Conservation (phyloP, 2,888 invertebrate genomes). For the Atethmia centrago region DNA sequence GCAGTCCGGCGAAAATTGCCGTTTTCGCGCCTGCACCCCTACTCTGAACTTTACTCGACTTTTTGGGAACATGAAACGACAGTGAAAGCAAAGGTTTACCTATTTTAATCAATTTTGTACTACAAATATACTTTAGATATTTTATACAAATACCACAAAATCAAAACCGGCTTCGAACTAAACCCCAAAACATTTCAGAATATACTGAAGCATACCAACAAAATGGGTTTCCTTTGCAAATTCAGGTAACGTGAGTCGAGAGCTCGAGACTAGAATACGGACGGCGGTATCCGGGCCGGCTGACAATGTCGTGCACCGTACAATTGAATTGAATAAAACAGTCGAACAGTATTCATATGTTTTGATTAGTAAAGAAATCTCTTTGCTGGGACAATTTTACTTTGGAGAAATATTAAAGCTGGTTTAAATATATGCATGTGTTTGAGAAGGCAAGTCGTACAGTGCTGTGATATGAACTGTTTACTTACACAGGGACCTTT, state of each 20-base stretch:
- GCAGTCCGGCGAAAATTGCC: conserved; percentile 85
- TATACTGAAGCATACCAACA: conserved; percentile 30
- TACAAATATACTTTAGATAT: not conserved
- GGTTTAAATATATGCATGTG: conserved; percentile 48
- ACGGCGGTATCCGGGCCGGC: conserved; percentile 59
- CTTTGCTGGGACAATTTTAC: conserved; percentile 53
- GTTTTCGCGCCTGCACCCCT: conserved; percentile 75
- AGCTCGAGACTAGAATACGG: conserved; percentile 64
- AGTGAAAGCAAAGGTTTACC: not conserved
- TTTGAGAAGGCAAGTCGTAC: conserved; percentile 28
- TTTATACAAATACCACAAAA: conserved; percentile 1
- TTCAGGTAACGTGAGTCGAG: conserved; percentile 48
- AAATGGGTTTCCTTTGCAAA: conserved; percentile 51
- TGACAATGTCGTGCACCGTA: conserved; percentile 69
- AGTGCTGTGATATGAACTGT: conserved; percentile 40
- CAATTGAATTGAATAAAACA: conserved; percentile 76
- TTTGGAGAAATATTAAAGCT: conserved; percentile 59
- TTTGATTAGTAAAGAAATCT: conserved; percentile 68
- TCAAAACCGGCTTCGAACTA: conserved; percentile 21
- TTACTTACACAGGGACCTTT: conserved; percentile 4
- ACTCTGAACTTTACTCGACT: conserved; percentile 67
- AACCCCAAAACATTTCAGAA: conserved; percentile 21
- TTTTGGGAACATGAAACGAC: conserved; percentile 12
- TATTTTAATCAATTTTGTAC: not conserved
- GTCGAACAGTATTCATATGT: conserved; percentile 70